Evolutionary conservation across 2,888 invertebrate genomes (phyloP).

Genomic region (Xestia xanthographa): DNA sequence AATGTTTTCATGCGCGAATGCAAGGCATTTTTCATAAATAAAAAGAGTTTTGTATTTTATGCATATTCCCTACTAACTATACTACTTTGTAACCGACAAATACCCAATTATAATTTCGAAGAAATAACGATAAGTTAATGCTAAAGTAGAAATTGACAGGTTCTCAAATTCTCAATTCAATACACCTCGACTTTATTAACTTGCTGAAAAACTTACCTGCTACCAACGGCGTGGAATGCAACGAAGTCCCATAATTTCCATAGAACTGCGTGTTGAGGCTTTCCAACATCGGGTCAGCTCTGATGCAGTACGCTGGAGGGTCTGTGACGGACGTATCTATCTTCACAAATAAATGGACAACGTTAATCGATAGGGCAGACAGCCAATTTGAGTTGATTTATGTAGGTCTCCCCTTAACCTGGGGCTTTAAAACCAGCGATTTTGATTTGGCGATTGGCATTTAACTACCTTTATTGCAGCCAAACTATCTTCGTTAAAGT

Average conservation of each 20-base stretch:
- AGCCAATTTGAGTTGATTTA: slow-evolving; percentile 51
- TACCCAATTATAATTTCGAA: background rate
- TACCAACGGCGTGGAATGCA: slow-evolving; percentile 78
- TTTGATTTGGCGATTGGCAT: background rate
- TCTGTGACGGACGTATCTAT: slow-evolving; percentile 71
- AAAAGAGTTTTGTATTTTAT: no score
- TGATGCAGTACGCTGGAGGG: slow-evolving; percentile 78
- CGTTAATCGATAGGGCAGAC: slow-evolving; percentile 49
- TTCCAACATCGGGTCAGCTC: slow-evolving; percentile 83
- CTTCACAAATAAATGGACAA: slow-evolving; percentile 67
- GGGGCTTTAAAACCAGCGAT: slow-evolving; percentile 36
- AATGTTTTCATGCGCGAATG: no score
- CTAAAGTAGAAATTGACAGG: no score
- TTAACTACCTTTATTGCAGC: background rate
- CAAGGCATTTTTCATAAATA: no score
- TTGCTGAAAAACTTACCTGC: slow-evolving; percentile 73
- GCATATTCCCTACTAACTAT: no score
- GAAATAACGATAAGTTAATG: background rate
- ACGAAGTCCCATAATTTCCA: slow-evolving; percentile 78
- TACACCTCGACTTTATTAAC: background rate
- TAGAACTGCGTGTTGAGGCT: slow-evolving; percentile 83
- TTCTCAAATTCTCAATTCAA: background rate
- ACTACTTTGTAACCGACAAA: background rate
- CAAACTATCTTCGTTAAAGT: background rate
- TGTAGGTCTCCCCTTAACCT: slow-evolving; percentile 25